Evolutionary conservation across 2,888 invertebrate species (phyloP), one percentile per base, ranked within the genome.

Genomic region (Melieria picta): DNA sequence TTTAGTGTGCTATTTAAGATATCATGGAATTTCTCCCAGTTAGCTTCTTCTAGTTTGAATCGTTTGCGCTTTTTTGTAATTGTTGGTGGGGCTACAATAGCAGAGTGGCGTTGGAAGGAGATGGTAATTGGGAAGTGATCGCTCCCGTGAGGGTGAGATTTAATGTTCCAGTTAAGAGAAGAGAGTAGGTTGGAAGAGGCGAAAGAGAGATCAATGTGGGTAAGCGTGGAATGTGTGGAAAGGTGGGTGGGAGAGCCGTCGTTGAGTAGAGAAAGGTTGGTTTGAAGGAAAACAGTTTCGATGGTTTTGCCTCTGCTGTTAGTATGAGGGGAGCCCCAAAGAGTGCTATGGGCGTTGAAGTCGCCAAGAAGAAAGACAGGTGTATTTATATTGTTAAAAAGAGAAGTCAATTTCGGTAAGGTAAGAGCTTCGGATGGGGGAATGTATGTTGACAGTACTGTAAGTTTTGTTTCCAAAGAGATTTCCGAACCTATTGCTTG

Each of bases 181-280:
- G 63, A 30, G 13, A 46, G 13, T 50, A 63, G 16, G 42, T 42
- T 50, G 4, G 63, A 30, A 47, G 48, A 63, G 16, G 63, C 48
- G 1, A 48, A 30, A 5, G 63, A 30, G 7, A 63, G 1, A 30
- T 63, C 50, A 10, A 50, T 9, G 3, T 63, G 46, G 7, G 47
- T 63, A 5, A 50, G 11, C 7, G 63, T 50, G 13, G 50, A 63
- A 63, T 50, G 63, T 30, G 63, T 50, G 47, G 63, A 50, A 16
- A 63, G 13, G 16, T 61, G 61, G 9, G 62, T 63, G 7, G 62
- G 13, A 7, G 46, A 47, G 7, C 47, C 47, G 46, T 62, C 7
- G n/a, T 47, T 13, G 62, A 30, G 30, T 30, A 30, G 30, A 30
- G 30, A 30, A 30, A 30, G 30, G 30, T 30, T 1, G 30, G 30